Evolutionary conservation across 2,113 vertebrate genomes (phyloP).

Genomic region (Zapornia atra): DNA sequence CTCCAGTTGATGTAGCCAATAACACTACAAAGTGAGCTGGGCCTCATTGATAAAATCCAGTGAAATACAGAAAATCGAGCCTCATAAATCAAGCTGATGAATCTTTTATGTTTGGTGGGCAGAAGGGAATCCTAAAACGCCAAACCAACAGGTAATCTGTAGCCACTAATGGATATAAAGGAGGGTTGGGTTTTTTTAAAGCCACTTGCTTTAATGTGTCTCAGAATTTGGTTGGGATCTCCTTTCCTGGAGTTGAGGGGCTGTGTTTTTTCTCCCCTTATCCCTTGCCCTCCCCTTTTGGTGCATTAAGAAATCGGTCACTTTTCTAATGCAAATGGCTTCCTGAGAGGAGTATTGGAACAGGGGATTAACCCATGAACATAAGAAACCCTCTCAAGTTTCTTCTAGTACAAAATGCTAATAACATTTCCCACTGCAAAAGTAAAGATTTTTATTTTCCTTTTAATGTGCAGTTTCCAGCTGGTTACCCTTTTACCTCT

Average conservation of each 20-base stretch:
- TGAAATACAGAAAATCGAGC: not conserved
- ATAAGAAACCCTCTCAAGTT: not conserved
- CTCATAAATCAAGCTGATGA: not conserved
- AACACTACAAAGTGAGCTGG: not conserved
- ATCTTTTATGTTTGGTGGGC: not conserved
- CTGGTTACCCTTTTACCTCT: not conserved
- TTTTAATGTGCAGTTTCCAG: not conserved
- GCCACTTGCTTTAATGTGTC: rapidly evolving
- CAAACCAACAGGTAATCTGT: not conserved
- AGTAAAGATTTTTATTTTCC: not conserved
- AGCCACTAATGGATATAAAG: not conserved
- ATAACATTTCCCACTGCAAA: not conserved
- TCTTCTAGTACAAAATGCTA: not conserved
- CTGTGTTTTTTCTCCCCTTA: not conserved
- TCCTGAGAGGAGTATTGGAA: not conserved
- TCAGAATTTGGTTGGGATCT: not conserved
- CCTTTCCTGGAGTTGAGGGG: not conserved
- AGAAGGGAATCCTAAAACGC: not conserved
- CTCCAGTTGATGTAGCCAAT: not conserved
- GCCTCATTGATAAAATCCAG: not conserved
- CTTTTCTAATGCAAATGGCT: not conserved
- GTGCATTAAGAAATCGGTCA: not conserved
- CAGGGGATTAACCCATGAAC: not conserved
- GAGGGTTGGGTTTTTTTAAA: not conserved
- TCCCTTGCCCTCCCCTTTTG: not conserved